phyloP scores from a whole-genome alignment of 2,888 invertebrate genomes.

The Slavum lentiscoides region DNA sequence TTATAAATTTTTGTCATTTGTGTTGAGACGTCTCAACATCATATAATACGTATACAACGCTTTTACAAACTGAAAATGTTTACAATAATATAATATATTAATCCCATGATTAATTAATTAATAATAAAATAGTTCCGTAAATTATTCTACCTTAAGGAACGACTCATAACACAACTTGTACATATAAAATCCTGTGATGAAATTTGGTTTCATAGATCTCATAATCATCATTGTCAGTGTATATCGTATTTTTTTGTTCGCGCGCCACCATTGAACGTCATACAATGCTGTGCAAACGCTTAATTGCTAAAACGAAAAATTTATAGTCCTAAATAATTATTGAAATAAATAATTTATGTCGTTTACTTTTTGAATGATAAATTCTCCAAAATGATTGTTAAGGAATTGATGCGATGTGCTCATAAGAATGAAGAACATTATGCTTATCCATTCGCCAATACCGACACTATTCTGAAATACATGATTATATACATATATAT shows the following conservation, averaged over 20 bases:
- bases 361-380: constrained; percentile 33
- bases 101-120: too few relatives aligned
- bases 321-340: not conserved
- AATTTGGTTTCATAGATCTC: constrained; percentile 4
- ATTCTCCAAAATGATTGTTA: constrained; percentile 44
- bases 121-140: too few relatives aligned
- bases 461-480: constrained; percentile 3
- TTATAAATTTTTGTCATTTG: not conserved
- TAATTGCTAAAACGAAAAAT: constrained; percentile 20
- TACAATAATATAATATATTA: not conserved
- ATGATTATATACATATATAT: not conserved
- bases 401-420: constrained; percentile 33
- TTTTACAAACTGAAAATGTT: constrained; percentile 32
- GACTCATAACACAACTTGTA: constrained; percentile 26
- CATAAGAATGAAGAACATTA: not conserved
- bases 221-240: constrained; percentile 26
- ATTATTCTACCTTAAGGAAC: constrained; percentile 15
- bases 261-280: constrained; percentile 20
- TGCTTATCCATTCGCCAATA: not conserved
- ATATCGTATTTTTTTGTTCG: not conserved
- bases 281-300: not conserved
- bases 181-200: constrained; percentile 36
- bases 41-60: constrained; percentile 33
- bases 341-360: not conserved
- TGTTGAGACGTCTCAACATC: constrained; percentile 26